Evolutionary conservation across 2,888 invertebrate genomes (phyloP), one percentile per base, ranked within the genome.

Genomic region (Shargacucullia verbasci): DNA sequence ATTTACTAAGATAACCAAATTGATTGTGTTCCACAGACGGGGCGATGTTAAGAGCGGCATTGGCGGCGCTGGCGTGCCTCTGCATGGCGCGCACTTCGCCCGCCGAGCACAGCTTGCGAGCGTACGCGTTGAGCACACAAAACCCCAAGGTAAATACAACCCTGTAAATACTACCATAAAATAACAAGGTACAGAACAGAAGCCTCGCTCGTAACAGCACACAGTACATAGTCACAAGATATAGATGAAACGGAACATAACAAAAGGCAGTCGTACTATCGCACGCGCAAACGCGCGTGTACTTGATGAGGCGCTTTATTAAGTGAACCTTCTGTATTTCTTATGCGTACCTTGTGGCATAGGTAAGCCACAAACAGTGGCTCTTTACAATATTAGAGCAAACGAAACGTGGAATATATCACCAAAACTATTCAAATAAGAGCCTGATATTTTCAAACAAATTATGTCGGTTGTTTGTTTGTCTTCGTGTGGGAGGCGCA

Each of bases 61-160:
- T 85, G 81, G 88, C 87, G 84, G 89, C 85, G 89, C 85, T 94
- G 77, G 93, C 92, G 92, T 93, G 93, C 90, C 92, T 94, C 70
- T 88, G 86, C 85, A 79, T 92, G 91, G 93, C 91, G 89, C 90
- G 91, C 84, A 82, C 88, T 76, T 89, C 91, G 87, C 89, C 90
- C 70, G 81, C 89, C 65, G 91, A 90, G 74, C 78, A 89, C 82
- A 80, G 71, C 75, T 76, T 89, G 70, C 86, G 91, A 45, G 66
- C 84, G 39, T 86, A 91, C 76, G 62, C 86, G 58, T 82, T 84
- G 55, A 86, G 81, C 76, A 74, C 83, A 65, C 84, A 91, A 69
- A 87, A 78, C 60, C 78, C 83, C 64, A 89, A 92, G 90, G 92
- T 92, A 82, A 73, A 57, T 66, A 64, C 62, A 43, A 70, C 69